Evolutionary conservation across 2,113 vertebrate genomes (phyloP).

Genomic region (Tretioscincus oriximinensis): DNA sequence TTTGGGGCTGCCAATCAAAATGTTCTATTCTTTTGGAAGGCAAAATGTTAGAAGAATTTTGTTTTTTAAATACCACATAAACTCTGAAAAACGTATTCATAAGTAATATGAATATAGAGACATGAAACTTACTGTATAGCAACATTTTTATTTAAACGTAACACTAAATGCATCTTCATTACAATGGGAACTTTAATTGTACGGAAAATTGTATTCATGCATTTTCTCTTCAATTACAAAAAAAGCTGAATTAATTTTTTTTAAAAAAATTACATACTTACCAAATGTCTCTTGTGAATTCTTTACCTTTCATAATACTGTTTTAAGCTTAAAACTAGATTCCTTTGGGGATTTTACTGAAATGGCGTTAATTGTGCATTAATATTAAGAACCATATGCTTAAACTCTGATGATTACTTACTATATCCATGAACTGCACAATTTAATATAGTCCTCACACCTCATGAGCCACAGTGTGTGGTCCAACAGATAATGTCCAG

Average conservation of each 20-base stretch:
- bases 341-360: background rate
- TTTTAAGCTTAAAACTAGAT: background rate
- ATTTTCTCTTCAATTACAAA: background rate
- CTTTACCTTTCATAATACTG: background rate
- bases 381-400: background rate
- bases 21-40: background rate
- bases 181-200: background rate
- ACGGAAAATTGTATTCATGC: constrained; percentile 3
- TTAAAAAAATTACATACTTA: background rate
- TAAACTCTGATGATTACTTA: background rate
- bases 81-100: constrained; percentile 3
- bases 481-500: too few species aligned
- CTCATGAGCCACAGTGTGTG: too few species aligned
- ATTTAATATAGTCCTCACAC: background rate
- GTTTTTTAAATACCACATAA: background rate
- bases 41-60: background rate
- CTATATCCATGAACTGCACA: background rate
- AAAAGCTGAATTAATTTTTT: background rate
- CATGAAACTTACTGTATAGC: background rate
- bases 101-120: background rate
- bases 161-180: constrained; percentile 12
- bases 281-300: background rate
- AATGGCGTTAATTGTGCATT: background rate
- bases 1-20: background rate
- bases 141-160: constrained; percentile 6